Evolutionary conservation across 2,888 invertebrate genomes (phyloP).

Genomic region (Dicyrtoma fusca): DNA sequence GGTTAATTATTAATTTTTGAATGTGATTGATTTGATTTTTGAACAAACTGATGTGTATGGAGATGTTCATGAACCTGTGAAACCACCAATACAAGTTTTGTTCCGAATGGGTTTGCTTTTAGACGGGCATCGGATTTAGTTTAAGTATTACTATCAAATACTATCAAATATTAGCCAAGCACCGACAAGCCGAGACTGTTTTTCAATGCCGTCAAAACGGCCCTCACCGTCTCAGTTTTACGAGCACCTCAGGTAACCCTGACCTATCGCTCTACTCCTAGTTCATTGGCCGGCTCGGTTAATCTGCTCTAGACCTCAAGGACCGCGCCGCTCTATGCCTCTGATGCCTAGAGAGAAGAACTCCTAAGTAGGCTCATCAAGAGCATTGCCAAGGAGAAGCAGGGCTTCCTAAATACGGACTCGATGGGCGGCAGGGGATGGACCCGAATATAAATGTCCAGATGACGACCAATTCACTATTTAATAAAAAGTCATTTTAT

Average conservation of each 20-base stretch:
- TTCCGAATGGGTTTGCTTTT: too few species aligned
- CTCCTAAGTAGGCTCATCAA: conserved; percentile 75
- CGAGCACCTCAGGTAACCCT: conserved; percentile 54
- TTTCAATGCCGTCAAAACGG: conserved; percentile 28
- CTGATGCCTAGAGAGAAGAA: conserved; percentile 62
- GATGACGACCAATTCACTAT: conserved; percentile 41
- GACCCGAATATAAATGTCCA: conserved; percentile 59
- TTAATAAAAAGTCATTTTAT: conserved; percentile 12
- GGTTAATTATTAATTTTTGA: too few species aligned
- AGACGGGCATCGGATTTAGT: too few species aligned
- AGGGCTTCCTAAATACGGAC: conserved; percentile 50
- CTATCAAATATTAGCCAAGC: too few species aligned
- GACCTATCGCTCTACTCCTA: conserved; percentile 54
- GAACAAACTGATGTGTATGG: too few species aligned
- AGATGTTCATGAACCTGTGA: too few species aligned
- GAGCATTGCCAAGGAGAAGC: conserved; percentile 70
- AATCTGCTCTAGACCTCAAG: conserved; percentile 41
- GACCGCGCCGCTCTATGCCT: conserved; percentile 41
- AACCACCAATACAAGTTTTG: too few species aligned
- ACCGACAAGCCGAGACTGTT: conserved; percentile 29
- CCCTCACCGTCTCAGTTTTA: conserved; percentile 19
- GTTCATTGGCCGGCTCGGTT: conserved; percentile 47
- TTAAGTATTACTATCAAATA: too few species aligned
- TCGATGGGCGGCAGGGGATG: not conserved
- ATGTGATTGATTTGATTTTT: too few species aligned